phyloP scores from a whole-genome alignment of 2,888 invertebrate genomes.

The Nebria brevicollis region DNA sequence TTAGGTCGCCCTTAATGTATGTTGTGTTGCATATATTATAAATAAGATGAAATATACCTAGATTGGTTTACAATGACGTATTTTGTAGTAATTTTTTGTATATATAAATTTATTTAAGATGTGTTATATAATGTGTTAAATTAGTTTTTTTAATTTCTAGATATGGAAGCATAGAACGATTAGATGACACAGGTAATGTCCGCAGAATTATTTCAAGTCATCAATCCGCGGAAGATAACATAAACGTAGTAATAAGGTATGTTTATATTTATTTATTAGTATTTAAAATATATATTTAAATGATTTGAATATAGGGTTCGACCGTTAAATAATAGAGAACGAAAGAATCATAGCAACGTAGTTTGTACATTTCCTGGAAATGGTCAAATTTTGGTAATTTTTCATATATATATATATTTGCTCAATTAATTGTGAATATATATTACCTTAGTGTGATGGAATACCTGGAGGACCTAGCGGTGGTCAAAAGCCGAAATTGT shows the following conservation, averaged over 20 bases:
- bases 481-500: conserved; percentile 82
- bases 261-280: conserved; percentile 42
- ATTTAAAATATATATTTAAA: background rate
- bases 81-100: too few species aligned
- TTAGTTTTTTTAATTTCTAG: conserved; percentile 54
- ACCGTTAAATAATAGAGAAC: conserved; percentile 81
- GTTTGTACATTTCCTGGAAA: conserved; percentile 88
- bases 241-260: conserved; percentile 88
- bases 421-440: background rate
- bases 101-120: too few species aligned
- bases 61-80: too few species aligned
- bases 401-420: background rate
- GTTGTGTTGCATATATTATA: too few species aligned
- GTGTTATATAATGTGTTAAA: background rate
- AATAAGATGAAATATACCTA: too few species aligned
- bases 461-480: conserved; percentile 64
- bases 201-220: conserved; percentile 63
- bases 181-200: conserved; percentile 62
- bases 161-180: conserved; percentile 63
- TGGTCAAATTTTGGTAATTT: conserved; percentile 77
- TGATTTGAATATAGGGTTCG: conserved; percentile 72
- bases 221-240: conserved; percentile 79
- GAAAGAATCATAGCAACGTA: conserved; percentile 72
- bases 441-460: conserved; percentile 62
- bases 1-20: too few species aligned